These are phyloP conservation scores for Linnaemya vulpina DNA, from an alignment of 2,888 invertebrate species.

Conservation along the genomic window DNA sequence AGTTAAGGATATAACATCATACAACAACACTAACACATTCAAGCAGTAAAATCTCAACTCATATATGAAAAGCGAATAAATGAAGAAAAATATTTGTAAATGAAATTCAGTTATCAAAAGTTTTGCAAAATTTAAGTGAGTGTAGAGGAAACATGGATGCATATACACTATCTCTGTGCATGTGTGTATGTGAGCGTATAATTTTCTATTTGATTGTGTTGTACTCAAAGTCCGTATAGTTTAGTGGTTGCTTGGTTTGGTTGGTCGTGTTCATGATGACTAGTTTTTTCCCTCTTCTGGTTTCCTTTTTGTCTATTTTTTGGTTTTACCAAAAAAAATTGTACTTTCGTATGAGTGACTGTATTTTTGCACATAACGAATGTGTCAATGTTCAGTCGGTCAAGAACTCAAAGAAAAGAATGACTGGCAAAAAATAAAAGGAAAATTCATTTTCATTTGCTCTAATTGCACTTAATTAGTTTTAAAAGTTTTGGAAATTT, in stretches of 20 bases:
- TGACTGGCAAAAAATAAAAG: conserved; percentile 22
- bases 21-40: background rate
- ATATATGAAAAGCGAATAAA: background rate
- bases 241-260: conserved; percentile 47
- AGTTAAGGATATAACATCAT: background rate
- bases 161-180: background rate
- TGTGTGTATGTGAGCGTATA: background rate
- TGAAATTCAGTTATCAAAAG: conserved; percentile 15
- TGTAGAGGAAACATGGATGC: too few relatives aligned
- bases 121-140: background rate
- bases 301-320: background rate
- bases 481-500: conserved; percentile 53
- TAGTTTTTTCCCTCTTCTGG: background rate
- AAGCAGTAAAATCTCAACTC: background rate
- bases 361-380: conserved; percentile 8
- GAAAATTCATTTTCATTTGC: conserved; percentile 61
- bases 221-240: conserved; percentile 8
- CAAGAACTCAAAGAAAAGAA: conserved; percentile 46
- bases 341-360: background rate
- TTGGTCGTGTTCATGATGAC: conserved; percentile 11
- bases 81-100: background rate
- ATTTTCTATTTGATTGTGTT: background rate
- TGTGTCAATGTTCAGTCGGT: conserved; percentile 57
- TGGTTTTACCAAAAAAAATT: background rate
- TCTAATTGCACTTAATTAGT: conserved; percentile 70